phyloP scores from a whole-genome alignment of 2,113 vertebrate genomes.

The Coryphaenoides rupestris region DNA sequence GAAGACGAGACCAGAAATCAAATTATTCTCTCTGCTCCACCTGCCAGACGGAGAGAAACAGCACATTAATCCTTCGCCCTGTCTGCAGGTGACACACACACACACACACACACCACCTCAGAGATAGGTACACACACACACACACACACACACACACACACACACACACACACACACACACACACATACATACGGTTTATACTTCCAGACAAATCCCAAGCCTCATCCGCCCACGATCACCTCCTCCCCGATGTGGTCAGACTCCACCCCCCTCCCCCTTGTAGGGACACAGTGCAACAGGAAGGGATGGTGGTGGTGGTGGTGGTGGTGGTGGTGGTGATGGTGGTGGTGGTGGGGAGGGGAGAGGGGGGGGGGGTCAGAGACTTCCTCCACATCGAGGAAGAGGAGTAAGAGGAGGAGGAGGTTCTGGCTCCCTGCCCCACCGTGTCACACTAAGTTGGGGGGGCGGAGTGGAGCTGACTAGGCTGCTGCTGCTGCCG shows the following conservation, averaged over 20 bases:
- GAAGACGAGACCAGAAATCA: slow-evolving; percentile 62
- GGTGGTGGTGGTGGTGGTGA: not conserved
- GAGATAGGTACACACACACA: not conserved
- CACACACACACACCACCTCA: not conserved
- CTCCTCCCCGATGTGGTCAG: slow-evolving; percentile 29
- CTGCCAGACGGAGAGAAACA: slow-evolving; percentile 60
- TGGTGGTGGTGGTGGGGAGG: not conserved
- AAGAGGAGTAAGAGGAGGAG: not conserved
- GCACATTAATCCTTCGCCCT: slow-evolving; percentile 63
- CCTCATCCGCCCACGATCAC: slow-evolving; percentile 23
- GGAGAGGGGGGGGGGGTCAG: not conserved
- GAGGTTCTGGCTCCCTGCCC: not conserved
- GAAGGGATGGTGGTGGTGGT: not conserved
- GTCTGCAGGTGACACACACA: slow-evolving; percentile 43
- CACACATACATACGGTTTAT: not conserved
- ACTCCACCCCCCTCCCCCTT: not conserved
- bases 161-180: not conserved
- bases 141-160: not conserved
- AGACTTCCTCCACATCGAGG: slow-evolving; percentile 3
- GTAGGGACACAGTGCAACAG: not conserved
- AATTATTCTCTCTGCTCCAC: slow-evolving; percentile 66
- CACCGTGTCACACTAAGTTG: too few relatives aligned
- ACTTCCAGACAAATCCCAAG: slow-evolving; percentile 30
- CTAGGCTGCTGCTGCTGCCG: too few relatives aligned
- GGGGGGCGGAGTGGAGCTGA: too few relatives aligned